These are phyloP conservation scores for Zaprionus camerounensis DNA, from an alignment of 1,140 invertebrate genomes.

Conservation along the genomic window DNA sequence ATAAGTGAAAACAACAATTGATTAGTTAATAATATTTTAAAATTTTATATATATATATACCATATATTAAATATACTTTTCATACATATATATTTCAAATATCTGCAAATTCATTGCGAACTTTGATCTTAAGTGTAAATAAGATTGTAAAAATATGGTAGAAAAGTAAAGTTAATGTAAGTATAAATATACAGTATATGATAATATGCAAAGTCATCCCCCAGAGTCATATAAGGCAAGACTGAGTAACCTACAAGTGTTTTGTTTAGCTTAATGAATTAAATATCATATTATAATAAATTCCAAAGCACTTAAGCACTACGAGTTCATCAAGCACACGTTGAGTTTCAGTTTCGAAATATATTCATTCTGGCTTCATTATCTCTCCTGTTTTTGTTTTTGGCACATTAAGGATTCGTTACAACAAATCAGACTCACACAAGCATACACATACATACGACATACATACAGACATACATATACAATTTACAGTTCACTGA, in stretches of 20 bases:
- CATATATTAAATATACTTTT: conserved; percentile 17
- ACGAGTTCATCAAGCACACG: conserved; percentile 66
- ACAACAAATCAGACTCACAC: conserved; percentile 50
- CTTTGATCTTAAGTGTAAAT: conserved; percentile 54
- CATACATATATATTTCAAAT: conserved; percentile 49
- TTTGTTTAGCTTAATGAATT: conserved; percentile 29
- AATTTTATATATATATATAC: conserved; percentile 8
- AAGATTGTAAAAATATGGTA: conserved; percentile 48
- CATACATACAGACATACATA: conserved; percentile 23
- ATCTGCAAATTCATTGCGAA: conserved; percentile 46
- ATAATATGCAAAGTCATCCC: conserved; percentile 50
- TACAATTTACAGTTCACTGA: conserved; percentile 68
- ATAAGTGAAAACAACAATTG: conserved; percentile 78
- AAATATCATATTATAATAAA: conserved; percentile 48
- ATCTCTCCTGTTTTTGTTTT: conserved; percentile 36
- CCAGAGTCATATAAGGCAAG: conserved; percentile 23
- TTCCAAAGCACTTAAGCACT: conserved; percentile 47
- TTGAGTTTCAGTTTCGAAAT: conserved; percentile 50
- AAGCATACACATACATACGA: conserved; percentile 19
- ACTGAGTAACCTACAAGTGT: conserved; percentile 50
- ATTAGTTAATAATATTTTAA: conserved; percentile 14
- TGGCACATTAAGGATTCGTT: conserved; percentile 80
- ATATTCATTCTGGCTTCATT: conserved; percentile 39
- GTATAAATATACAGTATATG: conserved; percentile 47
- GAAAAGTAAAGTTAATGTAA: conserved; percentile 48